Percentiles rank a stretch among this genome's conserved stretches.
Evolutionary conservation across 2,888 invertebrate genomes (phyloP).

Genomic region (Nipponacmea schrenckii): DNA sequence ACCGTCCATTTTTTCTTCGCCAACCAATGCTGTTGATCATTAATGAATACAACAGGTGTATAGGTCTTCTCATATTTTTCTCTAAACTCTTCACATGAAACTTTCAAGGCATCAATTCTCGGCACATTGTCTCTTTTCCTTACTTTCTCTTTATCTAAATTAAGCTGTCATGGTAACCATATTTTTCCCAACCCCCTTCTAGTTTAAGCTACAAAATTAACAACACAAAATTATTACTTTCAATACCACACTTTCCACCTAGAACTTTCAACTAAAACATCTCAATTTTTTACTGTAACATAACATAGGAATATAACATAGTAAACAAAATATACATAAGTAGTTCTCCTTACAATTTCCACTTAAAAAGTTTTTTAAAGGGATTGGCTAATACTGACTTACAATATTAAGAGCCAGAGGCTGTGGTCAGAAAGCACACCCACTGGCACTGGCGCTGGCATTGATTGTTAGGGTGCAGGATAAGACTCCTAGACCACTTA

Average conservation of each 20-base stretch:
- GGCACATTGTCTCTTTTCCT: conserved; percentile 80
- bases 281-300: no score
- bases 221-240: background rate
- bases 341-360: no score
- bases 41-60: conserved; percentile 91
- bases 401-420: no score
- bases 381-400: no score
- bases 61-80: conserved; percentile 90
- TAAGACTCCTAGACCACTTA: no score
- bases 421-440: no score
- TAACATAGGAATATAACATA: no score
- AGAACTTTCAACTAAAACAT: background rate
- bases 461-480: no score
- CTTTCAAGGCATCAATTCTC: conserved; percentile 80
- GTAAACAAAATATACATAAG: no score
- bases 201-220: conserved; percentile 48
- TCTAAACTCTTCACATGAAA: conserved; percentile 85
- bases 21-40: conserved; percentile 87
- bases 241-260: background rate
- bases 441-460: no score
- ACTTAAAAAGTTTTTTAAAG: no score
- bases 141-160: conserved; percentile 78
- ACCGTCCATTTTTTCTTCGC: conserved; percentile 94
- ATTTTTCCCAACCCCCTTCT: conserved; percentile 82
- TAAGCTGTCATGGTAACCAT: conserved; percentile 81